Evolutionary conservation across 2,888 invertebrate species (phyloP).

Genomic region (Lacanobia wlatinum): DNA sequence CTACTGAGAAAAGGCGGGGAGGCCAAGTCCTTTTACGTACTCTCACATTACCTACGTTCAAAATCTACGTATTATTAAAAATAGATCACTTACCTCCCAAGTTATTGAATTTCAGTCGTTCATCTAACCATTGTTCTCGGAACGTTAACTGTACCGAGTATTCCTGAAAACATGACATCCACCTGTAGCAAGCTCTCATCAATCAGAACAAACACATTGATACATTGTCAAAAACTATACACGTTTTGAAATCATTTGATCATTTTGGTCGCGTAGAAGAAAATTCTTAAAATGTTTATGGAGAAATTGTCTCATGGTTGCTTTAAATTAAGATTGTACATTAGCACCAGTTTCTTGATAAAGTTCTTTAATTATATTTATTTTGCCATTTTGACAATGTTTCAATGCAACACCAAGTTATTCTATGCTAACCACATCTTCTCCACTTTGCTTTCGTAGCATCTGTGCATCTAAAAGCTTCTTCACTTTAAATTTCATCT

Average conservation of each 20-base stretch:
- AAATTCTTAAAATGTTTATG: background rate
- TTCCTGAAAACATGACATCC: conserved; percentile 93
- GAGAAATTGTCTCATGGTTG: background rate
- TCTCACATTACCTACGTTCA: too few species aligned
- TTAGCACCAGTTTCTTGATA: background rate
- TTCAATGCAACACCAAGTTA: conserved; percentile 61
- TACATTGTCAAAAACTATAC: conserved; percentile 61
- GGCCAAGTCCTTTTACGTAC: too few species aligned
- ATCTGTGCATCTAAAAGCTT: conserved; percentile 67
- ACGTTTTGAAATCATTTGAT: background rate
- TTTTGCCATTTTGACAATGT: conserved; percentile 68
- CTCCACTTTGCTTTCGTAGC: conserved; percentile 51
- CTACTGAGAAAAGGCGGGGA: too few species aligned
- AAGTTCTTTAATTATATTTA: background rate
- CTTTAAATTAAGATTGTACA: conserved; percentile 14
- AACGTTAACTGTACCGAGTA: conserved; percentile 99
- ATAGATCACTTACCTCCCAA: conserved; percentile 92
- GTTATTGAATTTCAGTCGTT: conserved; percentile 97
- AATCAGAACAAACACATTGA: conserved; percentile 49
- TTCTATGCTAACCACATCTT: conserved; percentile 46
- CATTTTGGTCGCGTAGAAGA: background rate
- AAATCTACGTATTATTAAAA: too few species aligned
- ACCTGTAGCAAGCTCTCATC: conserved; percentile 42
- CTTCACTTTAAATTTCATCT: conserved; percentile 40
- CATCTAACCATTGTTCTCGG: conserved; percentile 99